phyloP scores from a whole-genome alignment of 1,140 invertebrate genomes.

The Panagrolaimus sp. region DNA sequence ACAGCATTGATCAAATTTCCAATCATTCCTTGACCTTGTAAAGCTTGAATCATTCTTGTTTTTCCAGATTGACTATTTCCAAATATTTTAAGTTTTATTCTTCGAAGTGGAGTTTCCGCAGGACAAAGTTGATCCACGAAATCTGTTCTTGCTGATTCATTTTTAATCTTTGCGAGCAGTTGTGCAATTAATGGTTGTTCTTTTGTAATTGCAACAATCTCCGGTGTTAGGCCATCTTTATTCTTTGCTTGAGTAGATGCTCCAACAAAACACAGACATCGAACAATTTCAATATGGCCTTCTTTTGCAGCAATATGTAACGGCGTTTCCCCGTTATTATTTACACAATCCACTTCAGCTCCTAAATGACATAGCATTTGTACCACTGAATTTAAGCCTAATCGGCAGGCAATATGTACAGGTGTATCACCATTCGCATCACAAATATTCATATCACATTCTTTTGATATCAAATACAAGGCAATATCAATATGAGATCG shows the following conservation, averaged over 20 bases:
- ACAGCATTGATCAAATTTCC: conserved; percentile 48
- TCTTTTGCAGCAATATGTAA: conserved; percentile 71
- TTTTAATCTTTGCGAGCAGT: conserved; percentile 68
- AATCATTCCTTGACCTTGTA: conserved; percentile 61
- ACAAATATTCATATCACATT: conserved; percentile 61
- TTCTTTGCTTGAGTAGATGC: conserved; percentile 46
- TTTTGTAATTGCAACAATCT: conserved; percentile 74
- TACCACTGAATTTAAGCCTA: conserved; percentile 68
- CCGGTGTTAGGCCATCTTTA: conserved; percentile 70
- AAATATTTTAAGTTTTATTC: conserved; percentile 72
- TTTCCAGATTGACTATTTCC: conserved; percentile 74
- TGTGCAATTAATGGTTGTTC: conserved; percentile 71
- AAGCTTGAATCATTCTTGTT: conserved; percentile 68
- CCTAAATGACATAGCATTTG: conserved; percentile 71
- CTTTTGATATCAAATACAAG: conserved; percentile 82
- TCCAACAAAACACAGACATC: conserved; percentile 68
- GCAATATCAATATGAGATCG: conserved; percentile 70
- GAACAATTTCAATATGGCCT: conserved; percentile 71
- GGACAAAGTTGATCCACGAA: conserved; percentile 70
- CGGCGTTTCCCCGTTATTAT: conserved; percentile 63
- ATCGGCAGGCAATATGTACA: conserved; percentile 69
- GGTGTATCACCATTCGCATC: conserved; percentile 67
- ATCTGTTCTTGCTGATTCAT: conserved; percentile 64
- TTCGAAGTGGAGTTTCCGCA: conserved; percentile 65
- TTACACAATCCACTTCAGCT: conserved; percentile 69